A percentile compares a stretch with the other conserved stretches of the same genome.
Evolutionary conservation across 1,140 invertebrate genomes (phyloP).

Genomic region (Pantala flavescens): DNA sequence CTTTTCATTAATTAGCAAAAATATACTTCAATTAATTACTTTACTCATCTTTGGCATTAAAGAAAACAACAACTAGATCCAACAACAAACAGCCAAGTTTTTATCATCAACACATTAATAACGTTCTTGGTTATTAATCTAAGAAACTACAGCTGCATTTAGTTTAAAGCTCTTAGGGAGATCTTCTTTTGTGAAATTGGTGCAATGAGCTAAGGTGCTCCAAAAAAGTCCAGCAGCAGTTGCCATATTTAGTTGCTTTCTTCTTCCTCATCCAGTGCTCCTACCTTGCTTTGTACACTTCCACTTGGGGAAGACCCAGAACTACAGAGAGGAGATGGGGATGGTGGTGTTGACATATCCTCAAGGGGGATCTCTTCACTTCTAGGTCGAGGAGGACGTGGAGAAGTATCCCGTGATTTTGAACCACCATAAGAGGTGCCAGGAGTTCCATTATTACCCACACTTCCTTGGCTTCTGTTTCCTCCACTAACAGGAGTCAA

Average conservation of each 20-base stretch:
- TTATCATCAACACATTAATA: background rate
- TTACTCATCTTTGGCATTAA: background rate
- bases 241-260: background rate
- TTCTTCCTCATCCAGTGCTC: background rate
- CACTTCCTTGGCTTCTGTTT: slow-evolving; percentile 19
- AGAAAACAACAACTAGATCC: background rate
- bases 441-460: background rate
- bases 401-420: slow-evolving; percentile 57
- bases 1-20: too few relatives aligned
- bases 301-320: background rate
- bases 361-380: slow-evolving; percentile 79
- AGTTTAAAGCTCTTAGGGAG: background rate
- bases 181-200: background rate
- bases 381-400: slow-evolving; percentile 56
- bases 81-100: background rate
- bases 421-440: slow-evolving; percentile 21
- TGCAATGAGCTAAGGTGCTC: background rate
- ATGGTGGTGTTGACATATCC: slow-evolving; percentile 43
- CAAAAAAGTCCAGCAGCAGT: background rate
- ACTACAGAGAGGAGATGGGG: background rate
- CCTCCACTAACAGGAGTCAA: slow-evolving; percentile 22
- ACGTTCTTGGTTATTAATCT: background rate
- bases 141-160: background rate
- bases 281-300: background rate
- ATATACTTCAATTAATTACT: too few relatives aligned